Conservation (phyloP, 2,888 invertebrate genomes). For the Pimpla rufipes region DNA sequence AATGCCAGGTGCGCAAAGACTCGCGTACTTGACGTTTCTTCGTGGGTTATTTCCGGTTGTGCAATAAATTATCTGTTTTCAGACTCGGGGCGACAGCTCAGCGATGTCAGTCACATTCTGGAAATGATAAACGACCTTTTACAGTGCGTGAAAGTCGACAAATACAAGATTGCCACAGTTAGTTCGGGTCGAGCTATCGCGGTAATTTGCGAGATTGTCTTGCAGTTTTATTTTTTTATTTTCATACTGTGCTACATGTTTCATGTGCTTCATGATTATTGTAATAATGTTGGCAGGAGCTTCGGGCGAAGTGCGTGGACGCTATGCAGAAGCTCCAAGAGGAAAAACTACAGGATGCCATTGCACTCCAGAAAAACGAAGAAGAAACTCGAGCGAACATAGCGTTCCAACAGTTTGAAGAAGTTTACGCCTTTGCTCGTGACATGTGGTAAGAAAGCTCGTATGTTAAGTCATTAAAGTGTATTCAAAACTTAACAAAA, state of each 20-base stretch:
- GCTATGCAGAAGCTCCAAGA: constrained; percentile 68
- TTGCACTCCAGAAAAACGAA: constrained; percentile 70
- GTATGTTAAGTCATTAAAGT: not conserved
- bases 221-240: not conserved
- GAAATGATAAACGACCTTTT: constrained; percentile 76
- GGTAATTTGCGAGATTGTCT: constrained; percentile 45
- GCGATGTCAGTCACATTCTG: constrained; percentile 75
- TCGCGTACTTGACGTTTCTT: no score
- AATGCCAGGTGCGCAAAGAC: constrained; percentile 71
- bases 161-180: constrained; percentile 73
- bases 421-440: constrained; percentile 78
- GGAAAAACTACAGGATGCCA: constrained; percentile 71
- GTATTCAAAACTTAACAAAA: not conserved
- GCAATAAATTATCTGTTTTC: constrained; percentile 28
- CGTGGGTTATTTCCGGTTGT: not conserved
- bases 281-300: constrained; percentile 68
- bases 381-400: constrained; percentile 73
- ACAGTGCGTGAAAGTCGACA: constrained; percentile 76
- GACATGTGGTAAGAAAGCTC: constrained; percentile 77
- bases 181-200: constrained; percentile 70
- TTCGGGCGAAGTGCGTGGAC: constrained; percentile 73
- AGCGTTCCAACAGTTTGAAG: constrained; percentile 79
- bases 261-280: constrained; percentile 13
- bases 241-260: not conserved
- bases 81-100: constrained; percentile 75